A percentile compares a stretch with the other conserved stretches of the same genome.
Evolutionary conservation across 2,113 vertebrate species (phyloP).

Genomic region (Coturnix japonica): DNA sequence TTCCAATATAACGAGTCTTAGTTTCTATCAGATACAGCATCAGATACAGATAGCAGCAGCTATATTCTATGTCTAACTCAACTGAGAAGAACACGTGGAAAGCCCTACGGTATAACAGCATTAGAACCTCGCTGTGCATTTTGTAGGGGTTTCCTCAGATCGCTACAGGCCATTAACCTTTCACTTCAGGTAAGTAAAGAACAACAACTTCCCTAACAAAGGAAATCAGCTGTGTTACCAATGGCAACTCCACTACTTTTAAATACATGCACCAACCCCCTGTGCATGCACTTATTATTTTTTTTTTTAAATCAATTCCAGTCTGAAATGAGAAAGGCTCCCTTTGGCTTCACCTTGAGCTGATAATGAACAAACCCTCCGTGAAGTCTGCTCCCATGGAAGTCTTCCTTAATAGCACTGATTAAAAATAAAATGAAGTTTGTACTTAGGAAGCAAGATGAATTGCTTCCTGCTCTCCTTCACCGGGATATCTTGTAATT

Average conservation of each 20-base stretch:
- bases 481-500: slow-evolving; percentile 24
- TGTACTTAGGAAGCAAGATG: slow-evolving; percentile 19
- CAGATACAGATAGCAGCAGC: not conserved
- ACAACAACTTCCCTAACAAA: slow-evolving; percentile 14
- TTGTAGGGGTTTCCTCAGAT: slow-evolving; percentile 16
- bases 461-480: not conserved
- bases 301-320: slow-evolving; percentile 46
- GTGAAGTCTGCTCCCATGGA: not conserved
- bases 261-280: slow-evolving; percentile 5
- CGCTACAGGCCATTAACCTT: slow-evolving; percentile 55
- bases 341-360: slow-evolving; percentile 45
- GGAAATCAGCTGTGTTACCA: slow-evolving; percentile 19
- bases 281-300: not conserved
- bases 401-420: slow-evolving; percentile 28
- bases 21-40: not conserved
- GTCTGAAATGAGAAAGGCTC: slow-evolving; percentile 23
- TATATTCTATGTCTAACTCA: not conserved
- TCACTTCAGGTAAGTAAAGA: slow-evolving; percentile 51
- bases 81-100: not conserved
- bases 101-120: not conserved
- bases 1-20: not conserved
- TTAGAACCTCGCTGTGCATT: slow-evolving; percentile 20
- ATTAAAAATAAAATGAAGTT: slow-evolving; percentile 51
- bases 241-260: slow-evolving; percentile 30
- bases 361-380: slow-evolving; percentile 53